These are phyloP conservation scores for Beroe forskalii DNA, from an alignment of 37 sponge, comb jelly and placozoan species.

Conservation along the genomic window DNA sequence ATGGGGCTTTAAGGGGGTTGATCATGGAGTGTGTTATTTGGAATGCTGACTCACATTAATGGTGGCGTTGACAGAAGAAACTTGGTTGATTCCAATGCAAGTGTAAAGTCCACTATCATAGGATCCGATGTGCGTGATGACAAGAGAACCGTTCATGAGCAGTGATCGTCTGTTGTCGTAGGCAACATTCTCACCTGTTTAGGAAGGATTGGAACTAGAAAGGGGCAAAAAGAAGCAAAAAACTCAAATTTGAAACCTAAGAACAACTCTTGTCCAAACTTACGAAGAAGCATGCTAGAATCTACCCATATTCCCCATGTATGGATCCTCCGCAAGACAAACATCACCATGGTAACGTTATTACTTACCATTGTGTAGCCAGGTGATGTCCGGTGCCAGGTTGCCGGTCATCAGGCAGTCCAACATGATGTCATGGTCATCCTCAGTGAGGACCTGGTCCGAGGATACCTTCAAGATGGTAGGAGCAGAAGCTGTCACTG, in stretches of 20 bases:
- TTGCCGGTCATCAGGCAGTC: conserved; percentile 60
- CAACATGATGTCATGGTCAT: conserved; percentile 22
- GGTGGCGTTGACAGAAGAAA: conserved; percentile 46
- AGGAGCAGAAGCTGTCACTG: conserved; percentile 16
- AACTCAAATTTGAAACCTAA: no score
- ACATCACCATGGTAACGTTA: not conserved
- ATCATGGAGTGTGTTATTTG: not conserved
- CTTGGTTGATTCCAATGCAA: conserved; percentile 60
- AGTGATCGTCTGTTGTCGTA: conserved; percentile 12
- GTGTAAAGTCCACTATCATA: conserved; percentile 31
- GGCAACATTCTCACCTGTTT: not conserved
- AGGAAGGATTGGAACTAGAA: no score
- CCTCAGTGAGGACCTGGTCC: conserved; percentile 13
- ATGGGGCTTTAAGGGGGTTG: not conserved
- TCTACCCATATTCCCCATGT: no score
- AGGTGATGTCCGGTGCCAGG: conserved; percentile 51
- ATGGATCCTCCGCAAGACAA: no score
- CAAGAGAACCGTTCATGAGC: conserved; percentile 48
- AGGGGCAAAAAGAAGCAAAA: no score
- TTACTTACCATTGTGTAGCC: conserved; percentile 48
- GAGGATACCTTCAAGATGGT: not conserved
- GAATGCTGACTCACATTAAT: not conserved
- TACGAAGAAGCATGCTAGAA: no score
- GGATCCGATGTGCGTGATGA: conserved; percentile 1
- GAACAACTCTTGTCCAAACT: no score